Evolutionary conservation across 2,113 vertebrate genomes (phyloP).

Genomic region (Emydura subglobosa): DNA sequence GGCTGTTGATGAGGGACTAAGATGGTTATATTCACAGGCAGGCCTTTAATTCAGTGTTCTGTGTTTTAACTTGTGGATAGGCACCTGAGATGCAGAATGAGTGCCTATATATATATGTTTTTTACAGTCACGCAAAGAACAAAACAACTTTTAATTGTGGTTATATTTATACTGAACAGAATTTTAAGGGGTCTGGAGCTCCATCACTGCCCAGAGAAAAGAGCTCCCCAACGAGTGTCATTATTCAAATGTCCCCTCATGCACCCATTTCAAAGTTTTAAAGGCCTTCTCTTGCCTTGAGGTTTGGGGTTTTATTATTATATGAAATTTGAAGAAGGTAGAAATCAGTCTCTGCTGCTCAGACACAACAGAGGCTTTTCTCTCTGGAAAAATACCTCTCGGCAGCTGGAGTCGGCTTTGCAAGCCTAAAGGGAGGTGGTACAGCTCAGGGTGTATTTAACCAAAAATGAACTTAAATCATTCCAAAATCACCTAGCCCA

Average conservation of each 20-base stretch:
- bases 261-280: conserved; percentile 13
- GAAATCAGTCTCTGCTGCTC: not conserved
- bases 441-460: not conserved
- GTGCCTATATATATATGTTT: conserved; percentile 50
- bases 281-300: not conserved
- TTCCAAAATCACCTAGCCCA: not conserved
- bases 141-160: conserved; percentile 45
- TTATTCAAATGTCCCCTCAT: not conserved
- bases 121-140: conserved; percentile 55
- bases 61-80: conserved; percentile 25
- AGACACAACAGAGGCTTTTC: not conserved
- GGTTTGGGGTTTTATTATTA: not conserved
- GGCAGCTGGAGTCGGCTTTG: fast-evolving
- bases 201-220: not conserved
- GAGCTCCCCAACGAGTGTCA: not conserved
- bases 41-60: not conserved
- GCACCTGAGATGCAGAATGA: conserved; percentile 46
- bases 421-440: not conserved
- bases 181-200: conserved; percentile 24
- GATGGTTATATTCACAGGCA: conserved; percentile 11
- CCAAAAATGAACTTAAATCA: fast-evolving
- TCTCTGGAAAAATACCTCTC: not conserved
- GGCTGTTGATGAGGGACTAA: not conserved
- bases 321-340: not conserved
- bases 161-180: not conserved